Conservation (phyloP, 2,797 vertebrate genomes). For the Harpagifer antarcticus region DNA sequence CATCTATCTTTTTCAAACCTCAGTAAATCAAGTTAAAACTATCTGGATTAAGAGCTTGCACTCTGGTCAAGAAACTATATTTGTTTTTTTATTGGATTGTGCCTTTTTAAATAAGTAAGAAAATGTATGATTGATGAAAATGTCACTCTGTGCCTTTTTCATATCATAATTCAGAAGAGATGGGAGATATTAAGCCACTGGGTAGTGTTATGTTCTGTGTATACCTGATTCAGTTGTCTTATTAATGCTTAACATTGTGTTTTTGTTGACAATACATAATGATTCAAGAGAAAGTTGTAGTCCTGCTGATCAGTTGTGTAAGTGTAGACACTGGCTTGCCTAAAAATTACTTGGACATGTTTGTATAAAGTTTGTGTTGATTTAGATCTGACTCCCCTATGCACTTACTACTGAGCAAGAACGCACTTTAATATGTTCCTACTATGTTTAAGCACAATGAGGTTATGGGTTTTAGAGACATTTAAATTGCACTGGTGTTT, state of each 20-base stretch:
- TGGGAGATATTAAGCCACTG: slow-evolving; percentile 25
- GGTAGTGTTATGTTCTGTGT: neutral
- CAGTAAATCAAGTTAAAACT: slow-evolving; percentile 4
- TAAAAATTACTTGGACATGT: slow-evolving; percentile 22
- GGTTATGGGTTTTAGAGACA: slow-evolving; percentile 29
- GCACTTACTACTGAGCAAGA: slow-evolving; percentile 84
- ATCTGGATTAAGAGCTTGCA: slow-evolving; percentile 7
- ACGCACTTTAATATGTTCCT: slow-evolving; percentile 82
- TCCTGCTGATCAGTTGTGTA: slow-evolving; percentile 33
- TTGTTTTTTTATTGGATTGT: slow-evolving; percentile 17
- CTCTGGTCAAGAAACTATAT: slow-evolving; percentile 12
- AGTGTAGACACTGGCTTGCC: slow-evolving; percentile 28
- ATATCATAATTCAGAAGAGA: slow-evolving; percentile 9
- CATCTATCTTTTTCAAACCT: neutral
- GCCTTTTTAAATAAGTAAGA: slow-evolving; percentile 22
- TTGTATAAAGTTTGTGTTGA: slow-evolving; percentile 25
- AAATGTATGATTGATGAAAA: slow-evolving; percentile 13
- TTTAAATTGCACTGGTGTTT: slow-evolving; percentile 70
- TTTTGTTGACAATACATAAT: slow-evolving; percentile 4
- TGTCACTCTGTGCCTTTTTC: slow-evolving; percentile 53
- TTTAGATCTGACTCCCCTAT: slow-evolving; percentile 63
- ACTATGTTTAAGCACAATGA: slow-evolving; percentile 69
- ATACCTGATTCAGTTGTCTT: slow-evolving; percentile 13
- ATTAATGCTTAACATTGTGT: slow-evolving; percentile 3
- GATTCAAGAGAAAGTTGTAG: neutral